These are phyloP conservation scores for Phrynocephalus versicolor DNA, from an alignment of 2,113 vertebrate species.

Conservation along the genomic window DNA sequence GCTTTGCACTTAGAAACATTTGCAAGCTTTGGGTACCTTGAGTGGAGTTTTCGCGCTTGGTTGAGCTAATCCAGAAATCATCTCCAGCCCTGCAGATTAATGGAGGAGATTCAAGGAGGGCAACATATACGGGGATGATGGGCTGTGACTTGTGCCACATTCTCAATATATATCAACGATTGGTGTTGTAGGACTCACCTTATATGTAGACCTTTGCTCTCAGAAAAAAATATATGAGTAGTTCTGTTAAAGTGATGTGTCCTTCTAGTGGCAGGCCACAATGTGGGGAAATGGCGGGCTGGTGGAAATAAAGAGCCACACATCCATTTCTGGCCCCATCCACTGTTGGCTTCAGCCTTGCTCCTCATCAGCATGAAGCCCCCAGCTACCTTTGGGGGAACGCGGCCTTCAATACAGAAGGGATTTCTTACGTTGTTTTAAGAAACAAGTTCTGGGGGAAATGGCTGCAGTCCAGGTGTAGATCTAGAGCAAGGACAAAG, in stretches of 20 bases:
- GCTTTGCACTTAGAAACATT: neutral
- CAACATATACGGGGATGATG: neutral
- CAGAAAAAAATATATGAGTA: neutral
- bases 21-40: neutral
- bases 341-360: neutral
- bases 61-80: neutral
- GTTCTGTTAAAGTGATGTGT: neutral
- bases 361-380: too few relatives aligned
- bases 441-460: neutral
- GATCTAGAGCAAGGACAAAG: neutral
- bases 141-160: neutral
- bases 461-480: neutral
- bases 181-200: too few relatives aligned
- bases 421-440: too few relatives aligned
- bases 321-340: neutral
- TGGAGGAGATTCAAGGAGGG: neutral
- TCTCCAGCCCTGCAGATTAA: neutral
- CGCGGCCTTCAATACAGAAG: too few relatives aligned
- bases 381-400: too few relatives aligned
- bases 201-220: neutral
- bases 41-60: too few relatives aligned
- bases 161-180: too few relatives aligned
- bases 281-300: neutral
- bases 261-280: neutral
- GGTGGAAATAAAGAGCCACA: neutral